Evolutionary conservation across 2,113 vertebrate species (phyloP).

Genomic region (Vulpes vulpes): DNA sequence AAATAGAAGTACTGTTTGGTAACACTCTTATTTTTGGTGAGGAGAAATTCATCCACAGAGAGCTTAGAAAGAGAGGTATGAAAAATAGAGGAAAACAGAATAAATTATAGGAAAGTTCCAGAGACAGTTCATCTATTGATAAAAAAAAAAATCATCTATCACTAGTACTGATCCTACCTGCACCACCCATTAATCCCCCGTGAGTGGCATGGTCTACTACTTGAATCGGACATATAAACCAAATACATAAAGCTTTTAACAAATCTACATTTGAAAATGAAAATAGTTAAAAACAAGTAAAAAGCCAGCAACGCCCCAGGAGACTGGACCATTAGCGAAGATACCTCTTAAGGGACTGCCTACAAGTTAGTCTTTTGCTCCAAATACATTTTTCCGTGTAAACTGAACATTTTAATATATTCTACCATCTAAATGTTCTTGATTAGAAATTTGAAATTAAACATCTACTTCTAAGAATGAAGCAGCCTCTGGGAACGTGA

Average conservation of each 20-base stretch:
- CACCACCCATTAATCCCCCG: not conserved
- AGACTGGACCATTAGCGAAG: not conserved
- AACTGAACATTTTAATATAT: not conserved
- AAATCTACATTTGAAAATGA: not conserved
- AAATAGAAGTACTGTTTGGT: not conserved
- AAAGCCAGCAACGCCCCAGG: not conserved
- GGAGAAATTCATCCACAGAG: not conserved
- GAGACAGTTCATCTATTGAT: not conserved
- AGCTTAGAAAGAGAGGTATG: not conserved
- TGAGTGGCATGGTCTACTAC: too few species aligned
- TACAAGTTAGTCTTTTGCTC: not conserved
- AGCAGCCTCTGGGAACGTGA: not conserved
- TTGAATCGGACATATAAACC: not conserved
- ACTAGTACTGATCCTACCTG: not conserved
- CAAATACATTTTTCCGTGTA: not conserved
- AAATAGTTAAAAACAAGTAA: not conserved
- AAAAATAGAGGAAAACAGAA: not conserved
- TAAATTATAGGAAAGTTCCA: not conserved
- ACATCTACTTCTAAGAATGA: constrained; percentile 31
- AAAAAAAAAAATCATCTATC: not conserved
- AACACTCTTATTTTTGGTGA: not conserved
- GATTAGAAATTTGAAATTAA: constrained; percentile 50
- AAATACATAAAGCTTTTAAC: not conserved
- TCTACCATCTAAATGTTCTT: not conserved
- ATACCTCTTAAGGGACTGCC: not conserved